phyloP scores from a whole-genome alignment of 2,113 vertebrate species.

The Hyaena hyaena region DNA sequence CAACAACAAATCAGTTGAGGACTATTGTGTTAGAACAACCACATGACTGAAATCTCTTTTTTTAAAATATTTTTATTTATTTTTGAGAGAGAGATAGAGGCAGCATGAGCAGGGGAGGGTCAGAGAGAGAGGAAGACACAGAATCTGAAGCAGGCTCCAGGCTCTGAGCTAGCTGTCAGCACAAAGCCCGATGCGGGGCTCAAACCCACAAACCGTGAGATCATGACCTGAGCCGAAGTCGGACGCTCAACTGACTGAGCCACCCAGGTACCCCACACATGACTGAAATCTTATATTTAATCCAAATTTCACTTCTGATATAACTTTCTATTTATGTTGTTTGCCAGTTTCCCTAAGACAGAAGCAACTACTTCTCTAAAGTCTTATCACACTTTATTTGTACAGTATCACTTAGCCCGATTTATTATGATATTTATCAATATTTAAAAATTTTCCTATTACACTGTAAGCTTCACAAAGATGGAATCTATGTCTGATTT shows the following conservation, averaged over 20 bases:
- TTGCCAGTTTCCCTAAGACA: not conserved
- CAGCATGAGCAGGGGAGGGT: too few relatives aligned
- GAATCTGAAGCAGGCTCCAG: too few relatives aligned
- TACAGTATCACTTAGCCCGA: not conserved
- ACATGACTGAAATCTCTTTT: not conserved
- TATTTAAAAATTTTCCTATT: not conserved
- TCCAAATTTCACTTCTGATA: not conserved
- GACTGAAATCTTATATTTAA: not conserved
- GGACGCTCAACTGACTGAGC: too few relatives aligned
- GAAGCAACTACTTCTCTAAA: not conserved
- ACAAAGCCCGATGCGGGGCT: too few relatives aligned
- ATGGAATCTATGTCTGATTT: not conserved
- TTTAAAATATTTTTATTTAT: too few relatives aligned
- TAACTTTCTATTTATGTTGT: not conserved
- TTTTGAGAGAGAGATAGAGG: too few relatives aligned
- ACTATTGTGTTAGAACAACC: not conserved
- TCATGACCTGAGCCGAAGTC: too few relatives aligned
- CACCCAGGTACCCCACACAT: not conserved
- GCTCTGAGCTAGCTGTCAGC: too few relatives aligned
- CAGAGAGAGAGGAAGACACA: too few relatives aligned
- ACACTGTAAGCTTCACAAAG: not conserved
- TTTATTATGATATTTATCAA: not conserved
- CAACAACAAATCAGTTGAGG: not conserved
- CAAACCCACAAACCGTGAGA: too few relatives aligned
- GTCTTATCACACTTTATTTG: not conserved